These are phyloP conservation scores for Ditula angustiorana DNA, from an alignment of 2,888 invertebrate species.

Conservation along the genomic window DNA sequence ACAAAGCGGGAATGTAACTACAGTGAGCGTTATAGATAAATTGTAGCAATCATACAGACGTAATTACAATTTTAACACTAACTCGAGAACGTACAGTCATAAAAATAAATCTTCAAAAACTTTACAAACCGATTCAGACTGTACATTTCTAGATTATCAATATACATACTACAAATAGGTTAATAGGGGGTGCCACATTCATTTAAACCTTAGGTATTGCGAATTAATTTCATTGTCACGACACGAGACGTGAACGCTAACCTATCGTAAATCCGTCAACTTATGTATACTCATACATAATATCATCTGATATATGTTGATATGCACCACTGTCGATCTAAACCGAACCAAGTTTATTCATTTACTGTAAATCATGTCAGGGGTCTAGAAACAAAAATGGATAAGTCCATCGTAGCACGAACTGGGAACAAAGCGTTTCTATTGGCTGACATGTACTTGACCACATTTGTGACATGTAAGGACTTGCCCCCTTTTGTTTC, in stretches of 20 bases:
- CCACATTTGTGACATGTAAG: too few relatives aligned
- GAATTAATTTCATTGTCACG: constrained; percentile 7
- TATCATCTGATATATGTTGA: constrained; percentile 61
- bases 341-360: background rate
- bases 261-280: background rate
- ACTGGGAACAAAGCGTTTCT: too few relatives aligned
- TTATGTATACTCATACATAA: constrained; percentile 33
- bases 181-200: background rate
- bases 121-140: background rate
- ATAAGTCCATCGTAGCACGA: too few relatives aligned
- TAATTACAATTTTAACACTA: constrained; percentile 30
- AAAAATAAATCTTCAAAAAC: background rate
- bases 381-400: too few relatives aligned
- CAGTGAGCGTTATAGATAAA: constrained; percentile 9
- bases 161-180: background rate
- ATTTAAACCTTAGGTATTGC: constrained; percentile 11
- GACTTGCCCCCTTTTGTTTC: too few relatives aligned
- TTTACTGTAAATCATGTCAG: background rate
- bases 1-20: constrained; percentile 13
- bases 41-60: constrained; percentile 29
- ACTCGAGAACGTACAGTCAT: background rate
- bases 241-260: background rate
- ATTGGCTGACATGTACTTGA: too few relatives aligned
- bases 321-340: constrained; percentile 60
- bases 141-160: background rate